Conservation (phyloP, 1,140 invertebrate genomes). For the Drosophila kikkawai region DNA sequence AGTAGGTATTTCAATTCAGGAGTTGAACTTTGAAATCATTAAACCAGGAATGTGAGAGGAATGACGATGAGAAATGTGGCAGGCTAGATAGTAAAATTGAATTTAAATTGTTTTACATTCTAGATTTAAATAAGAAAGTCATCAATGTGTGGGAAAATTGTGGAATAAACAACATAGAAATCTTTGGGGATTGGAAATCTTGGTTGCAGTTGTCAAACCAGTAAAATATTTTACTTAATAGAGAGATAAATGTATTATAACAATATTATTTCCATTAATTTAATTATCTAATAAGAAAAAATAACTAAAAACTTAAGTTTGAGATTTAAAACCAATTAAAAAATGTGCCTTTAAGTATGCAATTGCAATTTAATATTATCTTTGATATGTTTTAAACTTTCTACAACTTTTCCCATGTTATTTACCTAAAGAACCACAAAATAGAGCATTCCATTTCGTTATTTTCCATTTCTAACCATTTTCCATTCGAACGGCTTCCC, state of each 20-base stretch:
- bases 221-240: background rate
- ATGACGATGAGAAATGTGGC: slow-evolving; percentile 10
- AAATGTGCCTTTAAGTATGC: background rate
- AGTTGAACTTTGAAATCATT: slow-evolving; percentile 31
- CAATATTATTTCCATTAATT: no score
- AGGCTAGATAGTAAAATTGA: slow-evolving; percentile 12
- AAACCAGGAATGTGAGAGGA: slow-evolving; percentile 11
- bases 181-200: background rate
- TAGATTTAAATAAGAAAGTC: background rate
- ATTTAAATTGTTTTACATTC: slow-evolving; percentile 6
- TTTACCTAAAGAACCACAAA: background rate
- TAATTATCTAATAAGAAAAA: no score
- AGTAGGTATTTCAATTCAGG: slow-evolving; percentile 52
- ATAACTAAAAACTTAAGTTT: no score
- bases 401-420: background rate
- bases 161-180: background rate
- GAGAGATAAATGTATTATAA: no score
- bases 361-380: background rate
- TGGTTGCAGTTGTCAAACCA: background rate
- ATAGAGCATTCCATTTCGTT: background rate
- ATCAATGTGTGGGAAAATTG: background rate
- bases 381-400: background rate
- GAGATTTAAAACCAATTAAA: background rate
- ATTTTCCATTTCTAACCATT: background rate
- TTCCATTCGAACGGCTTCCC: background rate